Evolutionary conservation across 2,797 vertebrate species (phyloP).

Genomic region (Varecia variegata): DNA sequence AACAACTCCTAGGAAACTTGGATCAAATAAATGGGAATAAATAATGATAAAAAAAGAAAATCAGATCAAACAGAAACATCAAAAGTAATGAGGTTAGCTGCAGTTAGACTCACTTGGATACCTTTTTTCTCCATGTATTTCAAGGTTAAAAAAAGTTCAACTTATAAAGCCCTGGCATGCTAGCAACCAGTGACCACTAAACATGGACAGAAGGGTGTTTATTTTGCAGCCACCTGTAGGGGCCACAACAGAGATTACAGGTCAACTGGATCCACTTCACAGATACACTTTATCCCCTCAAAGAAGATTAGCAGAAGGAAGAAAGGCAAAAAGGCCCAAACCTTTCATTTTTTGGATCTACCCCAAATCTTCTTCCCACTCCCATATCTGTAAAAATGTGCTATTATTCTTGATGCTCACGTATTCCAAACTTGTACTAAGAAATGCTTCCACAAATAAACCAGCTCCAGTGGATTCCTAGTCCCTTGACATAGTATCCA

Average conservation of each 20-base stretch:
- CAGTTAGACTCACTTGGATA: not conserved
- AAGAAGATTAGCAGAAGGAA: not conserved
- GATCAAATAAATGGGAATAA: conserved; percentile 24
- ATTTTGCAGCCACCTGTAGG: not conserved
- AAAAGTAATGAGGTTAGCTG: not conserved
- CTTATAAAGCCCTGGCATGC: not conserved
- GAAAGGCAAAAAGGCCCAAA: not conserved
- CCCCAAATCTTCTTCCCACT: not conserved
- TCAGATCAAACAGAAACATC: conserved; percentile 46
- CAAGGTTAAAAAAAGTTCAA: conserved; percentile 36
- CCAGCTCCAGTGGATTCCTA: not conserved
- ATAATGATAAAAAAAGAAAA: conserved; percentile 15
- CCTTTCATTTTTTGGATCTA: not conserved
- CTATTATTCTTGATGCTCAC: not conserved
- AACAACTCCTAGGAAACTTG: conserved; percentile 1
- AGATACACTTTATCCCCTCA: not conserved
- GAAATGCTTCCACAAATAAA: not conserved
- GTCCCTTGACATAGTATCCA: not conserved
- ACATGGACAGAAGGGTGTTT: not conserved
- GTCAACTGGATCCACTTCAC: not conserved
- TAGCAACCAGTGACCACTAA: not conserved
- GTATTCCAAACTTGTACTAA: not conserved
- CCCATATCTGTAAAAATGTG: not conserved
- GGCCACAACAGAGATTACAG: not conserved
- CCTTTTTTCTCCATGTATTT: not conserved